These are phyloP conservation scores for Brachypalpus laphriformis DNA, from an alignment of 2,888 invertebrate genomes.

Conservation along the genomic window DNA sequence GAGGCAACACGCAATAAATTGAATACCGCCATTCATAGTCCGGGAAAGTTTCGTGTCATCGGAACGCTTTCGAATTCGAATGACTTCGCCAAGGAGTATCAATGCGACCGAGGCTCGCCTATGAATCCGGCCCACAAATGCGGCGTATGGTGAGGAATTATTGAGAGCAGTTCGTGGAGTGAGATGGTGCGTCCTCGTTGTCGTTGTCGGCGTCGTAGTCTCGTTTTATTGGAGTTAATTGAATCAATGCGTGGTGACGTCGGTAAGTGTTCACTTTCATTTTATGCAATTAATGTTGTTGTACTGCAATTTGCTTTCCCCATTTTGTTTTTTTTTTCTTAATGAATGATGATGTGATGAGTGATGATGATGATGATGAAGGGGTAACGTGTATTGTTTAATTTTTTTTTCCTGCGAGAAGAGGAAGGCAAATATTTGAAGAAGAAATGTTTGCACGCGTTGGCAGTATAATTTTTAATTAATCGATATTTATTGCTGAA, in stretches of 20 bases:
- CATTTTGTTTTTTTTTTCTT: slow-evolving; percentile 6
- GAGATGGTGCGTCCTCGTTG: slow-evolving; percentile 25
- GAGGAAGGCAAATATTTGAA: not conserved
- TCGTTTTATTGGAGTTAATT: slow-evolving; percentile 68
- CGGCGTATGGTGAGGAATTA: slow-evolving; percentile 86
- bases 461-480: not conserved
- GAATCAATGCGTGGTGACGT: slow-evolving; percentile 69
- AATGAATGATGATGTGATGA: slow-evolving; percentile 36
- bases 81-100: slow-evolving; percentile 89
- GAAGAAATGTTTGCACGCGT: not conserved
- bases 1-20: slow-evolving; percentile 91
- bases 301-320: slow-evolving; percentile 30
- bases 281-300: slow-evolving; percentile 62
- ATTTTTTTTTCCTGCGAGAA: not conserved
- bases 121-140: slow-evolving; percentile 93
- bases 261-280: slow-evolving; percentile 68
- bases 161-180: not conserved
- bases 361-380: not conserved
- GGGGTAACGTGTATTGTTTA: slow-evolving; percentile 9
- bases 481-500: slow-evolving; percentile 21
- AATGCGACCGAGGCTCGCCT: slow-evolving; percentile 88
- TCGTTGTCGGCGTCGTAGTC: slow-evolving; percentile 30
- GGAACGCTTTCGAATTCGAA: slow-evolving; percentile 90
- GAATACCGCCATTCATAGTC: slow-evolving; percentile 92
- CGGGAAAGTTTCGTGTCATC: slow-evolving; percentile 91